Percentiles rank a stretch among this genome's conserved stretches.
Evolutionary conservation across 1,140 invertebrate genomes (phyloP).

Genomic region (Stegodyphus dumicola): DNA sequence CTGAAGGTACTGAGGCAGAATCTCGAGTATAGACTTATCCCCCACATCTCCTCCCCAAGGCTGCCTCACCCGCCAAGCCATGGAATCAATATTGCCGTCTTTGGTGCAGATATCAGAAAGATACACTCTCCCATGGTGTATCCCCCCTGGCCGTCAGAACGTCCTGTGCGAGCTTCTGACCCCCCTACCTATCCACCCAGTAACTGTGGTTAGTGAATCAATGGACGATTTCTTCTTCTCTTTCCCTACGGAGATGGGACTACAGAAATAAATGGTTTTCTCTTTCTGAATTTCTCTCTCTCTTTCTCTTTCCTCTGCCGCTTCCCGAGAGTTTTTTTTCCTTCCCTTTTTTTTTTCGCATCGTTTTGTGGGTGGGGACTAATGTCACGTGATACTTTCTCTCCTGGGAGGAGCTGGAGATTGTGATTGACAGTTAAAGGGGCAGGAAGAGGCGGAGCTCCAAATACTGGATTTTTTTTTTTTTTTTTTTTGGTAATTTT

Average conservation of each 20-base stretch:
- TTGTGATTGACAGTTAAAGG: constrained; percentile 46
- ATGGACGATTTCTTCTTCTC: constrained; percentile 52
- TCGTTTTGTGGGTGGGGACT: constrained; percentile 53
- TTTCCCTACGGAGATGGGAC: constrained; percentile 34
- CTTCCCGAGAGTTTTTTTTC: constrained; percentile 8
- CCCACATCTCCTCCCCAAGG: not conserved
- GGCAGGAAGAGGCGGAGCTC: constrained; percentile 35
- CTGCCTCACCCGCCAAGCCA: constrained; percentile 30
- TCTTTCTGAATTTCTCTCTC: constrained; percentile 52
- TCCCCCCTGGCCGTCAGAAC: constrained; percentile 2
- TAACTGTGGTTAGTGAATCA: constrained; percentile 60
- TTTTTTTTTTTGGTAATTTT: too few relatives aligned
- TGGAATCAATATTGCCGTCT: constrained; percentile 59
- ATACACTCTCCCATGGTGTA: constrained; percentile 52
- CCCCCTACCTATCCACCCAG: constrained; percentile 7
- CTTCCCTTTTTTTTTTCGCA: constrained; percentile 7
- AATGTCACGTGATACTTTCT: constrained; percentile 50
- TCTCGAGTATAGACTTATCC: constrained; percentile 58
- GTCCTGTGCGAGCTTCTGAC: constrained; percentile 7
- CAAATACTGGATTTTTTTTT: constrained; percentile 24
- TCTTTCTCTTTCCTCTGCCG: constrained; percentile 17
- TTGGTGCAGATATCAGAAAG: constrained; percentile 54
- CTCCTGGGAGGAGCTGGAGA: constrained; percentile 50
- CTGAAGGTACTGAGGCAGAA: constrained; percentile 52
- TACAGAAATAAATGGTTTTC: constrained; percentile 61